These are phyloP conservation scores for Erpobdella octoculata DNA, from an alignment of 2,888 invertebrate genomes.

Conservation along the genomic window DNA sequence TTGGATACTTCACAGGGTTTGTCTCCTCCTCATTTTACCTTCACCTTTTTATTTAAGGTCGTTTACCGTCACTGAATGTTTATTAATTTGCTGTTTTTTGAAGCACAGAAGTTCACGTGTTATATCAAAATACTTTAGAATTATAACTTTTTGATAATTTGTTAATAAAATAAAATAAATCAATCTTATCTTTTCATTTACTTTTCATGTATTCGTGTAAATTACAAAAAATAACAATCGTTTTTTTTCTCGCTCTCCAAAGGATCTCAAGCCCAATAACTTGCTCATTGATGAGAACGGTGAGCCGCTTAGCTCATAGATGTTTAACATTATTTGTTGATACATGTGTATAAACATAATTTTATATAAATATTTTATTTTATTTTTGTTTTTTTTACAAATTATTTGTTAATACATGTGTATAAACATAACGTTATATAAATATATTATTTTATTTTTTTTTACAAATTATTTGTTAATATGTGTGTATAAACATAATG, in stretches of 20 bases:
- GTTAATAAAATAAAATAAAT: not conserved
- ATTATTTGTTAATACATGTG: no score
- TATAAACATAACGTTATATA: no score
- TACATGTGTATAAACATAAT: no score
- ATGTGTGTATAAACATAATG: no score
- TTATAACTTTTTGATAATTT: not conserved
- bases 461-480: no score
- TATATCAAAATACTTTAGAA: not conserved
- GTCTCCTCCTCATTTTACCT: no score
- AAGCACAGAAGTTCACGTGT: not conserved
- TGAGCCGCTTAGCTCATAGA: no score
- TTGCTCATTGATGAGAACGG: conserved; percentile 75
- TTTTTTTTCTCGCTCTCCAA: conserved; percentile 36
- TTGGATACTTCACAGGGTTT: conserved; percentile 85
- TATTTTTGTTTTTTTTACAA: no score
- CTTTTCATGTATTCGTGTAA: no score
- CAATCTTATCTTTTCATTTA: not conserved
- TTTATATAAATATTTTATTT: no score
- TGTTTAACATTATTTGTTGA: not conserved
- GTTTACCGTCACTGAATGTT: not conserved
- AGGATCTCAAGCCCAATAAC: conserved; percentile 96
- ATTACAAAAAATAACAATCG: not conserved
- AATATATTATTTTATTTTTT: no score
- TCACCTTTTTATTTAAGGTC: no score
- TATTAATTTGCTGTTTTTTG: not conserved